Evolutionary conservation across 2,888 invertebrate genomes (phyloP), one percentile per base, ranked within the genome.

Genomic region (Heliconius aoede): DNA sequence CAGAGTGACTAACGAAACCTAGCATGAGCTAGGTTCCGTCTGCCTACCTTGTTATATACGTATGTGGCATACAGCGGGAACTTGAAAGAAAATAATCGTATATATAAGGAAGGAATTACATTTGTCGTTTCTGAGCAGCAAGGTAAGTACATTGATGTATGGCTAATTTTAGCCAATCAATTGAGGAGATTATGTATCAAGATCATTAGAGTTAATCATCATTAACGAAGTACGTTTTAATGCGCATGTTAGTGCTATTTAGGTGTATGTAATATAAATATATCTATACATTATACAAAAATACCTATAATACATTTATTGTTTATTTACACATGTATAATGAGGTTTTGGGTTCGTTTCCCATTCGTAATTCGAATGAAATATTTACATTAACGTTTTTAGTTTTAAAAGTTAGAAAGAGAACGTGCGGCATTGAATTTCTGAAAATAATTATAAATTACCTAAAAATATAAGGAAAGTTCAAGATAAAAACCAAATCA

Each of bases 141-240:
- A 32, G n/a, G 4, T 55, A 55, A 3, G 36, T 28, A 55, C n/a
- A 69, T 55, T 55, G 69, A 69, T 51, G 1, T 8, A 55, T 55
- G n/a, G 32, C 32, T 69, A 32, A 69, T 55, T 69, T 28, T 55
- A 51, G 55, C 24, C 55, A 69, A 69, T 69, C n/a, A 55, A 69
- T 69, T 55, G 30, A 55, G 32, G 7, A 51, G 55, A 69, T 69
- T 69, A 69, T 69, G 7, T n/a, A 55, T 55, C 32, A 69, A 55
- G 69, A 55, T 69, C 55, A 55, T 69, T 51, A 69, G 30, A 51
- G 30, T 55, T 55, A 69, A 69, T 69, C 30, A 32, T 55, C 55
- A 32, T 69, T 55, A 69, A 55, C 7, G n/a, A 7, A 9, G 32
- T 15, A 55, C 18, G 30, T 32, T 69, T 68, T 30, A 55, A 69